Base-by-base conservation (phyloP, 1,140 invertebrate genomes). In the Trachelipus rathkii region DNA sequence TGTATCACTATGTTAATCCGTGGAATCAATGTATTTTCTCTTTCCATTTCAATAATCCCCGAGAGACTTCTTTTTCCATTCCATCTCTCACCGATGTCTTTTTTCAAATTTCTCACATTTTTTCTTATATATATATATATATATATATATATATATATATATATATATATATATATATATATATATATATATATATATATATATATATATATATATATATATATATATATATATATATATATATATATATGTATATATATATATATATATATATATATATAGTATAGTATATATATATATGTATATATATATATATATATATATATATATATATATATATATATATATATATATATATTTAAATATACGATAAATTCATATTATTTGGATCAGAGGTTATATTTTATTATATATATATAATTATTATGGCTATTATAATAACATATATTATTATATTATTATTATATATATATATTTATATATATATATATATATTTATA, bases 201-300 rank as follows among this genome's bases (percentile, higher is more conserved):
- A 70, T 33, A 70, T 33, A 70, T 13, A 70, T 13, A 71, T 15
- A 71, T 44, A 71, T 44, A 72, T 45, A 72, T 45, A 72, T 45
- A 72, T 45, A 72, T 33, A 33, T 33, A 33, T 33, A 33, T 33
- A 33, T 33, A 33, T 33, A 33, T 33, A 6, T 33, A 33, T 6
- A 33, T 6, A 33, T 33, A 33, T 33, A 33, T 6, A 6, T 13
- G 7, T 23, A 72, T 44, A 45, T 15, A 45, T 44, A 44, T 15
- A 72, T 45, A 72, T n/a, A 33, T 33, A 33, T 33, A 33, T 33
- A 33, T 33, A 33, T 33, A 33, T 33, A 33, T 33, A 33, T 33
- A 6, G 33, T 33, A 33, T 33, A 33, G 6, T 33, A 33, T 6
- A 33, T 6, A 33, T 33, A 33, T 33, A 33, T 6, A 6, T 13